Evolutionary conservation across 2,113 vertebrate species (phyloP).

Genomic region (Mormyrus iriodes): DNA sequence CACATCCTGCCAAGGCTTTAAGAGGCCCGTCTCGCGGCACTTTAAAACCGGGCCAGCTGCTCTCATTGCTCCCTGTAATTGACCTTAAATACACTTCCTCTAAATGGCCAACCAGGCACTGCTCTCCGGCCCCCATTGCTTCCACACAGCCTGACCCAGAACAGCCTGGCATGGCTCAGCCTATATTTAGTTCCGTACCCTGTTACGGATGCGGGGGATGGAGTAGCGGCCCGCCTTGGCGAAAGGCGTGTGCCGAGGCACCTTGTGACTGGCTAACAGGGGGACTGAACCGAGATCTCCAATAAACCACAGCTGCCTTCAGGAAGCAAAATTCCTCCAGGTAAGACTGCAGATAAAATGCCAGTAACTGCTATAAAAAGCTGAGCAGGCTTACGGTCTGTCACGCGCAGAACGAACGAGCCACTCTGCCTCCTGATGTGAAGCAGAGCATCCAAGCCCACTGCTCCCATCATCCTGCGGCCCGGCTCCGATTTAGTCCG

Average conservation of each 20-base stretch:
- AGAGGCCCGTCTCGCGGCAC: neutral
- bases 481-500: neutral
- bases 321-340: neutral
- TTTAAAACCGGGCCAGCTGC: constrained; percentile 61
- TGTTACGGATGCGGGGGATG: constrained; percentile 60
- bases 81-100: constrained; percentile 76
- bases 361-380: neutral
- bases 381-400: neutral
- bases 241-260: constrained; percentile 55
- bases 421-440: neutral
- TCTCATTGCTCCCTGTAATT: constrained; percentile 73
- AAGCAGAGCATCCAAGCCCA: neutral
- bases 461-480: neutral
- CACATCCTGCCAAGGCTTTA: constrained; percentile 66
- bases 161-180: constrained; percentile 61
- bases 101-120: constrained; percentile 66
- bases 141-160: constrained; percentile 52
- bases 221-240: constrained; percentile 65
- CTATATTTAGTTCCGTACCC: constrained; percentile 64
- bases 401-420: neutral
- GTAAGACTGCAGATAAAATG: neutral
- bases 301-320: neutral
- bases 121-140: constrained; percentile 59
- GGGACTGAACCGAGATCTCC: neutral
- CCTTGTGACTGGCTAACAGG: neutral